Percentiles rank a stretch among this genome's conserved stretches.
These are phyloP conservation scores for Silurus lanzhouensis DNA, from an alignment of 2,797 vertebrate genomes.

Conservation along the genomic window DNA sequence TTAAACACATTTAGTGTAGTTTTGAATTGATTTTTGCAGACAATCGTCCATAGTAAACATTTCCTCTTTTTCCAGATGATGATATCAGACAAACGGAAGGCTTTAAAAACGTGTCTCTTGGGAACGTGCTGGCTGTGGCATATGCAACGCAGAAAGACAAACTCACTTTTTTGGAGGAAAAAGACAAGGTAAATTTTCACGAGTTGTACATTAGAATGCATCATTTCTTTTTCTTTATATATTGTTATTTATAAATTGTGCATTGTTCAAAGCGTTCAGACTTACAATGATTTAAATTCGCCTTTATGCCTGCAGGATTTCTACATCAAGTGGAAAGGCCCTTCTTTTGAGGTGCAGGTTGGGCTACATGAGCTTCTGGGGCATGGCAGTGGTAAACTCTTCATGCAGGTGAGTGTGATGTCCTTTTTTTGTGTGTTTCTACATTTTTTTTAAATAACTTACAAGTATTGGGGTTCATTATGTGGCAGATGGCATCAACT, in stretches of 20 bases:
- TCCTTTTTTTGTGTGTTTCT: not conserved
- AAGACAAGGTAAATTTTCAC: slow-evolving; percentile 79
- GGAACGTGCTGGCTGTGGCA: slow-evolving; percentile 87
- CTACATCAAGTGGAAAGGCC: slow-evolving; percentile 87
- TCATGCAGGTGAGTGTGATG: slow-evolving; percentile 78
- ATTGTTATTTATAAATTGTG: not conserved
- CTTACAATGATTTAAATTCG: not conserved
- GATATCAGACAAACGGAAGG: slow-evolving; percentile 90
- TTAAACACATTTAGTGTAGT: not conserved
- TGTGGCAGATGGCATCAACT: not conserved
- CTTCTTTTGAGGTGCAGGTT: slow-evolving; percentile 91
- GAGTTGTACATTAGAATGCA: not conserved
- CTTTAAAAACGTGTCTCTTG: slow-evolving; percentile 91
- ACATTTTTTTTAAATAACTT: not conserved
- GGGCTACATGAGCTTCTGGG: slow-evolving; percentile 90
- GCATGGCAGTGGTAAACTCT: slow-evolving; percentile 91
- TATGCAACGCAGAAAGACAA: slow-evolving; percentile 85
- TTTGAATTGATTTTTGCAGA: not conserved
- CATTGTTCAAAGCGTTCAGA: not conserved
- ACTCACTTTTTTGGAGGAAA: slow-evolving; percentile 86
- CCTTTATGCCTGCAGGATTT: slow-evolving; percentile 73
- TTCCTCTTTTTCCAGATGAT: slow-evolving; percentile 73
- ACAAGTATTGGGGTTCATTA: not conserved
- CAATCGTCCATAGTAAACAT: not conserved
- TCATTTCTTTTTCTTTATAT: not conserved